Percentiles rank a stretch among this genome's conserved stretches.
Evolutionary conservation across 2,113 vertebrate genomes (phyloP).

Genomic region (Equus quagga): DNA sequence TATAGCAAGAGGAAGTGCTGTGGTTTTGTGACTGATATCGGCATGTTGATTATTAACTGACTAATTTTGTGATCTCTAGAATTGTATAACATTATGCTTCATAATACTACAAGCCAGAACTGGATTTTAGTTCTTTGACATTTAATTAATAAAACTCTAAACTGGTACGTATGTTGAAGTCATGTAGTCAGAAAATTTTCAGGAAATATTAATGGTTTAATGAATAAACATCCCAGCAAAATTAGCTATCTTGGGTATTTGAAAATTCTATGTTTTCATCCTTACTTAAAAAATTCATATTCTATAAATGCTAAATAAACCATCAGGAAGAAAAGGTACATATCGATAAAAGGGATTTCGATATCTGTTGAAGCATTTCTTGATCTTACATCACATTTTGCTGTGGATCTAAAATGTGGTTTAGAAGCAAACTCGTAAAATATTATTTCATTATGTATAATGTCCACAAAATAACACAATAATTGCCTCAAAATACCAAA

Average conservation of each 20-base stretch:
- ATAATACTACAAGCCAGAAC: neutral
- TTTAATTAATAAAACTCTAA: neutral
- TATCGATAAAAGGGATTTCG: neutral
- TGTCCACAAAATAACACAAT: neutral
- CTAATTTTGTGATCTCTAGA: neutral
- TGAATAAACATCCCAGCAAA: neutral
- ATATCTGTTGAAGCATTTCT: neutral
- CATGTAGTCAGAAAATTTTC: neutral
- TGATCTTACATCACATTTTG: neutral
- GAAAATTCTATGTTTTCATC: neutral
- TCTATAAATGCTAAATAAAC: neutral
- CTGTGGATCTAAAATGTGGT: neutral
- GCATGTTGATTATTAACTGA: neutral
- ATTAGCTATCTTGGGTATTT: neutral
- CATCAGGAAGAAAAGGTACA: neutral
- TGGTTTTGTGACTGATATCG: neutral
- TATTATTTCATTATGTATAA: neutral
- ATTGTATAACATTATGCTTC: neutral
- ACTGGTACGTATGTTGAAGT: neutral
- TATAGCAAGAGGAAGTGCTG: rapidly evolving
- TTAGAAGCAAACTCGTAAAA: neutral
- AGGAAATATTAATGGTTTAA: neutral
- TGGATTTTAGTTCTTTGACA: neutral
- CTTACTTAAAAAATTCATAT: neutral
- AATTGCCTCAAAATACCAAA: neutral